These are phyloP conservation scores for Homalodisca vitripennis DNA, from an alignment of 1,140 invertebrate species.

Conservation along the genomic window DNA sequence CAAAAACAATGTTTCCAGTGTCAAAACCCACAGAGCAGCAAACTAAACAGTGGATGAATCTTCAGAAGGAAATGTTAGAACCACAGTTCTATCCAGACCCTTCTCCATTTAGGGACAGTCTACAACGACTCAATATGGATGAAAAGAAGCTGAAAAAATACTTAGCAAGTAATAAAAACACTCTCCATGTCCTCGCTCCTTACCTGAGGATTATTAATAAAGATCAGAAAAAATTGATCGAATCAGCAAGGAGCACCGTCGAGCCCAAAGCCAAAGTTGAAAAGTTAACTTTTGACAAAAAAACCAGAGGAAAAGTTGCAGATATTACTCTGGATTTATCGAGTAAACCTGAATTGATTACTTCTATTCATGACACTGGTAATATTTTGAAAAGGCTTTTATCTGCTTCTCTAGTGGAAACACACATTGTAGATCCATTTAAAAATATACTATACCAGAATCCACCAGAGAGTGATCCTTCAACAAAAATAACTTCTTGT, in stretches of 20 bases:
- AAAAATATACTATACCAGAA: conserved; percentile 6
- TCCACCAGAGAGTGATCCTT: neutral
- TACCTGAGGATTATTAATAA: conserved; percentile 1
- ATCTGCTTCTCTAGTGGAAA: neutral
- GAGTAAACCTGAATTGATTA: neutral
- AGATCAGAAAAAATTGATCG: neutral
- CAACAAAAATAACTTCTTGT: neutral
- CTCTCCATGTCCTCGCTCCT: neutral
- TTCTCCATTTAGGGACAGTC: neutral
- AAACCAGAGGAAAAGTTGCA: neutral
- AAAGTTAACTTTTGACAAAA: neutral
- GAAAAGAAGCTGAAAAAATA: neutral
- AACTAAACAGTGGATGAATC: too few species aligned
- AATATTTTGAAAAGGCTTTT: neutral
- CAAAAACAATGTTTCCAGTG: too few species aligned
- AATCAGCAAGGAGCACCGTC: neutral
- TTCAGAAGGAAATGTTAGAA: neutral
- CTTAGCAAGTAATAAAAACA: conserved; percentile 14
- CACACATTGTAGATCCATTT: neutral
- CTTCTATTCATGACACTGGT: conserved; percentile 12
- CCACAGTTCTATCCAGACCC: neutral
- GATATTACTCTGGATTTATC: neutral
- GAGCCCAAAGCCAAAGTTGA: neutral
- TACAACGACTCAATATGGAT: neutral
- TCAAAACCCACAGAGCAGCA: too few species aligned